phyloP scores from a whole-genome alignment of 2,113 vertebrate genomes.

The Camelus bactrianus region DNA sequence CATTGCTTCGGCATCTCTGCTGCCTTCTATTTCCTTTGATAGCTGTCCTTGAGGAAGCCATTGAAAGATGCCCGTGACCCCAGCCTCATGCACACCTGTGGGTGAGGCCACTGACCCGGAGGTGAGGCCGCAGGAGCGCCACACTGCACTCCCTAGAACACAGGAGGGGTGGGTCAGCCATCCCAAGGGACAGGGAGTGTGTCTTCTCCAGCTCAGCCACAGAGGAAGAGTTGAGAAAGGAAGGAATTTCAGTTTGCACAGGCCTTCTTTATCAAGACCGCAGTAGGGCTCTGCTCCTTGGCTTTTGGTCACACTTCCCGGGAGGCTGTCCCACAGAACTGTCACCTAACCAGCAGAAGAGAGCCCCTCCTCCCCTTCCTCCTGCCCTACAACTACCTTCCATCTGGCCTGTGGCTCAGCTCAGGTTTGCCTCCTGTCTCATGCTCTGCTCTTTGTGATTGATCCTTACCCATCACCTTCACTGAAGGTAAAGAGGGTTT shows the following conservation, averaged over 20 bases:
- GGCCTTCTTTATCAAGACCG: background rate
- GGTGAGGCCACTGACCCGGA: background rate
- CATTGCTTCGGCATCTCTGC: background rate
- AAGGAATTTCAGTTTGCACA: background rate
- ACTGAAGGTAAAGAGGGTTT: background rate
- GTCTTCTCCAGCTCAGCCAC: background rate
- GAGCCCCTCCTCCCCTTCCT: background rate
- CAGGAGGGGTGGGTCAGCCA: rapidly evolving
- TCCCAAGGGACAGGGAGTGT: background rate
- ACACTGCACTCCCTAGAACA: background rate
- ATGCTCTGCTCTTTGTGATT: background rate
- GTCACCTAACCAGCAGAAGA: background rate
- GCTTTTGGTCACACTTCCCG: background rate
- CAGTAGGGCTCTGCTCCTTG: background rate
- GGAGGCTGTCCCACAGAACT: background rate
- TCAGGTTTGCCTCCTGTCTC: background rate
- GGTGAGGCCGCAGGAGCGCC: background rate
- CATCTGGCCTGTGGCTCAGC: background rate
- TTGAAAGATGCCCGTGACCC: background rate
- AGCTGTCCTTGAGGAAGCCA: background rate
- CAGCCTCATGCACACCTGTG: rapidly evolving
- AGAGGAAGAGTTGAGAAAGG: rapidly evolving
- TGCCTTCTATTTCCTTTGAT: conserved; percentile 20
- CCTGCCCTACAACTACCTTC: background rate
- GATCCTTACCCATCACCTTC: background rate